A percentile compares a stretch with the other conserved stretches of the same genome.
These are phyloP conservation scores for Lanius ludovicianus DNA, from an alignment of 2,113 vertebrate species.

Conservation along the genomic window DNA sequence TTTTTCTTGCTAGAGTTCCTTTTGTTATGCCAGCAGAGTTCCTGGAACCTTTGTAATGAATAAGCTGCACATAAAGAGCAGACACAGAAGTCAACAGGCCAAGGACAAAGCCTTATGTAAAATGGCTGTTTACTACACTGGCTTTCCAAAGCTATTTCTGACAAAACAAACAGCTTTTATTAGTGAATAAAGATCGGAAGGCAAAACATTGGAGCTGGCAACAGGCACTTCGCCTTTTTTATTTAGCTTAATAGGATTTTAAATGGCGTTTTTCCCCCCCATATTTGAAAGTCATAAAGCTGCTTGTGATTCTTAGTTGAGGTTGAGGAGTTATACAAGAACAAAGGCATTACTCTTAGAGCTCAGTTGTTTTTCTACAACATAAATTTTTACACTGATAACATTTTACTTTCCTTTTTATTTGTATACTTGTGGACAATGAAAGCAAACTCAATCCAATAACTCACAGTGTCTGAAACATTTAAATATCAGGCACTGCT, in stretches of 20 bases:
- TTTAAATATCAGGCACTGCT: neutral
- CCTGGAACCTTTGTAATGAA: neutral
- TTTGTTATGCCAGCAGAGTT: neutral
- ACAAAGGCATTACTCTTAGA: neutral
- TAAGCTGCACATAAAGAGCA: neutral
- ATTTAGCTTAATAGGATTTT: slow-evolving; percentile 2
- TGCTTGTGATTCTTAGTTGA: slow-evolving; percentile 25
- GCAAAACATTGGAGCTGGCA: neutral
- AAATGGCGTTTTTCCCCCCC: neutral
- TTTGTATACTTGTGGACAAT: neutral
- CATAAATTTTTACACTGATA: neutral
- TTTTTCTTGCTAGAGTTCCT: neutral
- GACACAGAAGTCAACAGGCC: neutral
- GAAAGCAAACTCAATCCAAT: neutral
- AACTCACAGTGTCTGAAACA: neutral
- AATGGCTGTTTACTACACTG: neutral
- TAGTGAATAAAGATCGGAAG: neutral
- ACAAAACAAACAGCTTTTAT: slow-evolving; percentile 28
- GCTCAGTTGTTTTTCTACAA: neutral
- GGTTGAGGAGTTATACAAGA: neutral
- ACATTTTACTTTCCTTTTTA: neutral
- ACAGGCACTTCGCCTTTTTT: neutral
- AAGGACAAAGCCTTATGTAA: slow-evolving; percentile 10
- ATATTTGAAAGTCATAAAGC: slow-evolving; percentile 19
- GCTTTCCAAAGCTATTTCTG: slow-evolving; percentile 15